A percentile compares a stretch with the other conserved stretches of the same genome.
phyloP scores from a whole-genome alignment of 2,113 vertebrate species.

The Diphyllodes magnificus region DNA sequence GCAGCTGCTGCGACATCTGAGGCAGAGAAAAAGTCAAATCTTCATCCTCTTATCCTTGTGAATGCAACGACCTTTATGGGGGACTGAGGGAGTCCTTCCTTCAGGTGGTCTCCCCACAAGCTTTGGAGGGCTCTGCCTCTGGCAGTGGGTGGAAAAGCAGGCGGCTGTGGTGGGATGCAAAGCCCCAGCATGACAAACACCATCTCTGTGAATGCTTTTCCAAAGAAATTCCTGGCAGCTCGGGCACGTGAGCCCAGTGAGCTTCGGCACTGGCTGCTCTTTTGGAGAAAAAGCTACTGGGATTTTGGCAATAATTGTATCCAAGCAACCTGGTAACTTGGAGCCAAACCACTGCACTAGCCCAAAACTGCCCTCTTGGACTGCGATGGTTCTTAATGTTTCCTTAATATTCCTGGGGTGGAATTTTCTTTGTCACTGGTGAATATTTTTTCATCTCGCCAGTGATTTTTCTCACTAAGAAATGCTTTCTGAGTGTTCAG shows the following conservation, averaged over 20 bases:
- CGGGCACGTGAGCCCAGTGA: accelerated
- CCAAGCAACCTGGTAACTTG: neutral
- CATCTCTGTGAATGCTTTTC: neutral
- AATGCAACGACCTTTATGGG: neutral
- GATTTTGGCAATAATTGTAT: neutral
- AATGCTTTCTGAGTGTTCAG: neutral
- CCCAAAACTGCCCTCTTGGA: neutral
- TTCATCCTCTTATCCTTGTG: neutral
- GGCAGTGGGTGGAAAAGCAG: neutral
- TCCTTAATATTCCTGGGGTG: neutral
- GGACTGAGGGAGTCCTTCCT: neutral
- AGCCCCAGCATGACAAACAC: neutral
- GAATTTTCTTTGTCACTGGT: neutral
- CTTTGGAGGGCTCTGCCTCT: neutral
- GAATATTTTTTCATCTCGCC: neutral
- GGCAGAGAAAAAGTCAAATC: conserved; percentile 16
- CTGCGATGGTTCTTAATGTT: neutral
- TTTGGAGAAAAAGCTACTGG: neutral
- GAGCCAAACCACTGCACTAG: neutral
- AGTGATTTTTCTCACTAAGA: neutral
- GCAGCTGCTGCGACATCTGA: conserved; percentile 57
- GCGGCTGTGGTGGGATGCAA: neutral
- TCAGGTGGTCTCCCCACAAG: neutral
- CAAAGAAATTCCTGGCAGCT: neutral
- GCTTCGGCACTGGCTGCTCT: neutral